Evolutionary conservation across 2,797 vertebrate genomes (phyloP).

Genomic region (Crossoptilon crossoptilon): DNA sequence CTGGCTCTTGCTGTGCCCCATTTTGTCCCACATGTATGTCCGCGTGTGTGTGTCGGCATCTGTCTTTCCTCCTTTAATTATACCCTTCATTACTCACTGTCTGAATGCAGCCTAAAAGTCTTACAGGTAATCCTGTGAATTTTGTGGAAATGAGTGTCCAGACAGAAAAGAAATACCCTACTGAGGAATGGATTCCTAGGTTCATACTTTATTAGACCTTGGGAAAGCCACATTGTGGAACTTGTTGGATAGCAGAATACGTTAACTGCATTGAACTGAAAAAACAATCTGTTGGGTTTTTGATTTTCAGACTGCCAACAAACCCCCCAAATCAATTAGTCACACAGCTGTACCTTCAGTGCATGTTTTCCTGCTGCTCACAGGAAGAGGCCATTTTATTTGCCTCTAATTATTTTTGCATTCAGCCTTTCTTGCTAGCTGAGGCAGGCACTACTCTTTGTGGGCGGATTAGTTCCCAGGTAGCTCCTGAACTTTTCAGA

Average conservation of each 20-base stretch:
- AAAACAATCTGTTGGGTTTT: conserved; percentile 13
- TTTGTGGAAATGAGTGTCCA: background rate
- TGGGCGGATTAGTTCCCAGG: background rate
- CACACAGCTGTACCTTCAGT: background rate
- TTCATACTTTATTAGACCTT: background rate
- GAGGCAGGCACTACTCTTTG: background rate
- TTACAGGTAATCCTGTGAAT: accelerated
- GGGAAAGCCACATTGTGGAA: background rate
- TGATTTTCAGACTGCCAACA: conserved; percentile 39
- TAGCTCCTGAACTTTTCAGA: background rate
- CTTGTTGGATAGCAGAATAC: background rate
- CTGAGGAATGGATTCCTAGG: background rate
- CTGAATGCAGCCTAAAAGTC: background rate
- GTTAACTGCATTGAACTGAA: background rate
- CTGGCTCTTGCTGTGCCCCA: background rate
- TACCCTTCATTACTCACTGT: background rate
- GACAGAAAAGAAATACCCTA: background rate
- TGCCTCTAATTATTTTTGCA: conserved; percentile 34
- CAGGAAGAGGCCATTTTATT: conserved; percentile 16
- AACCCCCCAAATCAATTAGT: conserved; percentile 34
- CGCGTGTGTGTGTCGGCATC: too few relatives aligned
- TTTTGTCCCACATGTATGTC: background rate
- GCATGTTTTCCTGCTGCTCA: conserved; percentile 34
- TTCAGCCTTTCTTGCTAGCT: conserved; percentile 18
- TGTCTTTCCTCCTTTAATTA: background rate